Evolutionary conservation across 2,113 vertebrate species (phyloP).

Genomic region (Gavialis gangeticus): DNA sequence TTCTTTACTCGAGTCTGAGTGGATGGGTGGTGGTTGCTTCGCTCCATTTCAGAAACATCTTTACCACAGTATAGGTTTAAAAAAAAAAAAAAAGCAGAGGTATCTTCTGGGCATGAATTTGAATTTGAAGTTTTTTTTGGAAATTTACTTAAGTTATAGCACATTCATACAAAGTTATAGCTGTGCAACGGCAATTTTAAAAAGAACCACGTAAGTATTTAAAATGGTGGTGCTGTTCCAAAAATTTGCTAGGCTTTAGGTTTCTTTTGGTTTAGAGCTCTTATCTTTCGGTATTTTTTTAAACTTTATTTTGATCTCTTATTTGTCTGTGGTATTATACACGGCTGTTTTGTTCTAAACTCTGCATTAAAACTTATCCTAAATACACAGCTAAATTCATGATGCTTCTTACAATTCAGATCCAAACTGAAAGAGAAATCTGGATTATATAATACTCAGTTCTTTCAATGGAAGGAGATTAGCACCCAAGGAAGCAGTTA

Average conservation of each 20-base stretch:
- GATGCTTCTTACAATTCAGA: background rate
- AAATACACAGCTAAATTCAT: background rate
- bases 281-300: no score
- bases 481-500: background rate
- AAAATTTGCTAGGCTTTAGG: no score
- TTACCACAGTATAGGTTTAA: background rate
- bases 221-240: no score
- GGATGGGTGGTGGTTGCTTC: no score
- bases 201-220: no score
- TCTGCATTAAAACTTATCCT: background rate
- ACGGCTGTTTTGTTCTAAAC: background rate
- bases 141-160: no score
- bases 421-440: background rate
- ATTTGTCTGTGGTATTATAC: background rate
- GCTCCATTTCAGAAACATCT: no score
- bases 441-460: background rate
- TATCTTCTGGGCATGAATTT: background rate
- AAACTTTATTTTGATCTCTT: background rate
- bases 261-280: no score
- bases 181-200: no score
- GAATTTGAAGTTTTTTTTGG: background rate
- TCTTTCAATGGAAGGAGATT: background rate
- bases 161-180: no score
- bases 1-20: background rate
- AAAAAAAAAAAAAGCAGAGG: background rate